These are phyloP conservation scores for Torymus aiolomorphi DNA, from an alignment of 2,888 invertebrate species.

Conservation along the genomic window DNA sequence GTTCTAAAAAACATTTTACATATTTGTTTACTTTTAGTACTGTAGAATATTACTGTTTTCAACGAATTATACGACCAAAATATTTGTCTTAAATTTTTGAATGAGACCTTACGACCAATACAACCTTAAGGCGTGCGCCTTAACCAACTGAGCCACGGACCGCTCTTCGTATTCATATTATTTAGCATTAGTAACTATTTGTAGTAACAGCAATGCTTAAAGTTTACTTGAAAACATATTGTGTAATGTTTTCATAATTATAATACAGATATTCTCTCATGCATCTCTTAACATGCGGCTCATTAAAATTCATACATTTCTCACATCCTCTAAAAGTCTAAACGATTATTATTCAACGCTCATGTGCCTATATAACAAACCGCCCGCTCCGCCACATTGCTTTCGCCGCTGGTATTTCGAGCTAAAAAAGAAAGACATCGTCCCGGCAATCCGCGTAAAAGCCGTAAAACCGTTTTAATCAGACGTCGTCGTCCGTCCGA, in stretches of 20 bases:
- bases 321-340: neutral
- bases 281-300: neutral
- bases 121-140: too few relatives aligned
- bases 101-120: too few relatives aligned
- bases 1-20: too few relatives aligned
- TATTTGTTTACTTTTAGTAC: too few relatives aligned
- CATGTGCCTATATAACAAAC: neutral
- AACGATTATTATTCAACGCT: neutral
- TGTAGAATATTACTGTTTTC: too few relatives aligned
- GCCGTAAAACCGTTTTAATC: slow-evolving; percentile 44
- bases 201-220: too few relatives aligned
- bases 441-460: slow-evolving; percentile 21
- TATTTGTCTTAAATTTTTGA: too few relatives aligned
- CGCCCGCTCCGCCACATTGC: neutral
- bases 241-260: neutral
- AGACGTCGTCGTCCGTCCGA: neutral
- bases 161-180: too few relatives aligned
- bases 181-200: too few relatives aligned
- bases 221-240: too few relatives aligned
- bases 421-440: neutral
- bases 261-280: neutral
- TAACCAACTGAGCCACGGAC: too few relatives aligned
- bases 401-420: neutral
- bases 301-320: neutral
- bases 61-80: too few relatives aligned